Percentiles rank a stretch among this genome's conserved stretches.
Conservation (phyloP, 2,888 invertebrate species). For the Trachelus iudaicus region DNA sequence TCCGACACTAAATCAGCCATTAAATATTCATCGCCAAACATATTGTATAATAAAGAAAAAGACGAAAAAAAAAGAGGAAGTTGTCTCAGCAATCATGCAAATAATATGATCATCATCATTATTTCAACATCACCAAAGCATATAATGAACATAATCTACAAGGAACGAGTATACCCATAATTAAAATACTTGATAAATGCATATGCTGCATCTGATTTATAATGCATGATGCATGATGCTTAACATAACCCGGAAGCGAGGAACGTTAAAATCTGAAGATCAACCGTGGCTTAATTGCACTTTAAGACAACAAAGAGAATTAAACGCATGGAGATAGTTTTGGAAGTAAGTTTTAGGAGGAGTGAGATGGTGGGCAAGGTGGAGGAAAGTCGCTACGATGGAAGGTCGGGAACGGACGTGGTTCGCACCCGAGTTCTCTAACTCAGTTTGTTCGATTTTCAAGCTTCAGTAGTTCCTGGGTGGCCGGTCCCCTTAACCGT, state of each 20-base stretch:
- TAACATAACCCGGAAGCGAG: not conserved
- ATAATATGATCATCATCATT: not conserved
- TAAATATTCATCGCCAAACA: not conserved
- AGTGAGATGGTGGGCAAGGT: not conserved
- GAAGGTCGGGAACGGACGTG: conserved; percentile 27
- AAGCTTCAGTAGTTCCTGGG: conserved; percentile 54
- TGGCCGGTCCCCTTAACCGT: conserved; percentile 27
- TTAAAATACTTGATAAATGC: not conserved
- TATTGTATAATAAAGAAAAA: not conserved
- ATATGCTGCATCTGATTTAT: not conserved
- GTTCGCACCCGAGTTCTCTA: conserved; percentile 47
- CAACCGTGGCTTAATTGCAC: not conserved
- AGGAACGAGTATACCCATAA: not conserved
- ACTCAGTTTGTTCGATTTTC: conserved; percentile 63
- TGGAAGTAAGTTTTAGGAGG: not conserved
- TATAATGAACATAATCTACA: not conserved
- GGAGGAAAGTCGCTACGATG: conserved; percentile 17
- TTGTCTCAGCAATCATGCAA: not conserved
- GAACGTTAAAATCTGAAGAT: not conserved
- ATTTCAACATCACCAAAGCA: not conserved
- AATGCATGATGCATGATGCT: not conserved
- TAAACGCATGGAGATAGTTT: not conserved
- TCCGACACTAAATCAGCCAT: not conserved
- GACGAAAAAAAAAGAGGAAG: not conserved
- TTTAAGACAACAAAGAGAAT: not conserved